Evolutionary conservation across 2,113 vertebrate genomes (phyloP), one percentile per base, ranked within the genome.

Genomic region (Paradisaea rubra): DNA sequence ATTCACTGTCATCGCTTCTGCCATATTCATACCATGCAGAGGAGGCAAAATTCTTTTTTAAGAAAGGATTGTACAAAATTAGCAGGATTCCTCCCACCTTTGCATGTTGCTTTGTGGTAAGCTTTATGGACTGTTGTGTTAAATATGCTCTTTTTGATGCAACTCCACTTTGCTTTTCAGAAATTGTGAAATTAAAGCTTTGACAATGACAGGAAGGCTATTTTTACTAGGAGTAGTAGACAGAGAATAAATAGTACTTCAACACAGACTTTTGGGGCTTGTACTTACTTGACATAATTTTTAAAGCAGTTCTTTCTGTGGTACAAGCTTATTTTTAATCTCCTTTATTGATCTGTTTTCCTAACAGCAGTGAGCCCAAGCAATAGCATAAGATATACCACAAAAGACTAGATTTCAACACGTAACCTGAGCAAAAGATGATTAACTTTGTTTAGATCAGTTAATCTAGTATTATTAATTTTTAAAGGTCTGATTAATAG

Each of bases 111-210:
- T 78, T 92, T 91, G 84, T 78, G 90, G 86, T 92, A 92, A 93
- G 63, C 49, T 93, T 93, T 86, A 70, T 24, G 85, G 82, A 68
- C 76, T 70, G 54, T 73, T 81, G 65, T 92, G 57, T 93, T 92
- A 81, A 86, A 92, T 45, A 92, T 49, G 41, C 16, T 88, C 87
- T 88, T 89, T 91, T 77, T 91, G 94, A 95, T 87, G 49, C 25
- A 83, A 35, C 64, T 89, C n/a, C 37, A 73, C 74, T 91, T 95
- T 54, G 69, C 70, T 94, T 88, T 94, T 68, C 70, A 81, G 84
- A 96, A 88, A 57, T 84, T 45, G 49, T 56, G 35, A 81, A 93
- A 95, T 92, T 88, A 69, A 94, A 84, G 60, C 52, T 94, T 96
- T 69, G 89, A 95, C 86, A 92, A 73, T 82, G 53, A 79, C 68